Conservation (phyloP, 2,113 vertebrate genomes). For the Chaetorhynchus papuensis region DNA sequence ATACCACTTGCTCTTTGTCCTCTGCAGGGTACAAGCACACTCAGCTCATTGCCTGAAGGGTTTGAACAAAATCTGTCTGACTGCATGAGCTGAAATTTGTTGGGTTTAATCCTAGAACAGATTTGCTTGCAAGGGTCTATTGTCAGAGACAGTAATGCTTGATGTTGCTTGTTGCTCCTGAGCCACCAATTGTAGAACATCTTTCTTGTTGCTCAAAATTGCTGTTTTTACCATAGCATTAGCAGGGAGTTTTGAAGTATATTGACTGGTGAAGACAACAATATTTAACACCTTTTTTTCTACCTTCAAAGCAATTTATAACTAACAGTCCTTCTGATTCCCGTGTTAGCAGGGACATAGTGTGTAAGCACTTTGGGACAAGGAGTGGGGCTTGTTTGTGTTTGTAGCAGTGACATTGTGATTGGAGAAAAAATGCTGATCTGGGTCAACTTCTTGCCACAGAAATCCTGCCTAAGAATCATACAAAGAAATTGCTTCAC, state of each 20-base stretch:
- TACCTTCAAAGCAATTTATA: neutral
- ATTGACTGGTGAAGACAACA: neutral
- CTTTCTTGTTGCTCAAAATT: neutral
- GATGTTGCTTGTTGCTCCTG: neutral
- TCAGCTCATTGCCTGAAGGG: neutral
- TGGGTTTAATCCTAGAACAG: neutral
- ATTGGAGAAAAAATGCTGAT: neutral
- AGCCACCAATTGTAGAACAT: neutral
- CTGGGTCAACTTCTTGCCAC: neutral
- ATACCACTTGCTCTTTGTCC: neutral
- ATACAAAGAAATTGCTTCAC: neutral
- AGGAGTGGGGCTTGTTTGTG: neutral
- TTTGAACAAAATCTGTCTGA: neutral
- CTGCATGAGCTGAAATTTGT: neutral
- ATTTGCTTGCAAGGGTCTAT: neutral
- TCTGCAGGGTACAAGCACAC: neutral
- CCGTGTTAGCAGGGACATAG: neutral
- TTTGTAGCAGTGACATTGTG: neutral
- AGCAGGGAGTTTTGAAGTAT: neutral
- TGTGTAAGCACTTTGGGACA: neutral
- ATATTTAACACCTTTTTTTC: neutral
- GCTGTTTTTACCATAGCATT: neutral
- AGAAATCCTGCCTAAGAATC: neutral
- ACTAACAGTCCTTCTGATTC: neutral
- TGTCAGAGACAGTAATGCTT: neutral